Evolutionary conservation across 2,797 vertebrate genomes (phyloP).

Genomic region (Tympanoctomys barrerae): DNA sequence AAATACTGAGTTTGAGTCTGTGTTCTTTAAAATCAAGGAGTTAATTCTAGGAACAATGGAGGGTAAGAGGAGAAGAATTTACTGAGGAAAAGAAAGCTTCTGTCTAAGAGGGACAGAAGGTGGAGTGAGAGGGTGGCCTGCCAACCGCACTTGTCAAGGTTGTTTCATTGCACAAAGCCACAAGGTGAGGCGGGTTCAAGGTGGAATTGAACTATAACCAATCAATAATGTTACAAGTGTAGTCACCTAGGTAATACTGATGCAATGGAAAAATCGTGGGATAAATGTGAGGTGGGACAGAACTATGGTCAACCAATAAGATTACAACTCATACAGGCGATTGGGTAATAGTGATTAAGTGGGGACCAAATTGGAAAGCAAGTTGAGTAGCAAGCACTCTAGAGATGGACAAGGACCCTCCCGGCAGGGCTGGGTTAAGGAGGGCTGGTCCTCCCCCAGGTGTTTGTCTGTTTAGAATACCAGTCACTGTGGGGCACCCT

Average conservation of each 20-base stretch:
- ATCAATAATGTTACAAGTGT: too few species aligned
- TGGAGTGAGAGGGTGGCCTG: background rate
- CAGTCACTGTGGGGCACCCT: background rate
- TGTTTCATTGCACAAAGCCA: background rate
- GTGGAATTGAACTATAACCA: background rate
- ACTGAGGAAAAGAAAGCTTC: background rate
- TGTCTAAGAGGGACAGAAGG: background rate
- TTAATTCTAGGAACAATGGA: background rate
- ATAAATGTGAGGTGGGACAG: too few species aligned
- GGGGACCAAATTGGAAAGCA: background rate
- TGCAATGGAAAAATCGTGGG: too few species aligned
- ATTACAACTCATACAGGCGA: background rate
- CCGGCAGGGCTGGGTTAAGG: background rate
- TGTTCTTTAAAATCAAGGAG: background rate
- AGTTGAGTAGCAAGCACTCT: background rate
- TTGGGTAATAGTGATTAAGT: background rate
- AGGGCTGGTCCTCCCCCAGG: background rate
- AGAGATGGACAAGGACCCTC: background rate
- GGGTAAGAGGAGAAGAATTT: background rate
- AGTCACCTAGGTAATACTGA: too few species aligned
- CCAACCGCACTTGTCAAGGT: background rate
- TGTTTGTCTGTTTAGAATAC: background rate
- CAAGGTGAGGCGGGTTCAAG: background rate
- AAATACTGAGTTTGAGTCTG: background rate
- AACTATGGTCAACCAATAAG: background rate